Conservation (phyloP, 2,888 invertebrate genomes). For the Pinctada fucata region DNA sequence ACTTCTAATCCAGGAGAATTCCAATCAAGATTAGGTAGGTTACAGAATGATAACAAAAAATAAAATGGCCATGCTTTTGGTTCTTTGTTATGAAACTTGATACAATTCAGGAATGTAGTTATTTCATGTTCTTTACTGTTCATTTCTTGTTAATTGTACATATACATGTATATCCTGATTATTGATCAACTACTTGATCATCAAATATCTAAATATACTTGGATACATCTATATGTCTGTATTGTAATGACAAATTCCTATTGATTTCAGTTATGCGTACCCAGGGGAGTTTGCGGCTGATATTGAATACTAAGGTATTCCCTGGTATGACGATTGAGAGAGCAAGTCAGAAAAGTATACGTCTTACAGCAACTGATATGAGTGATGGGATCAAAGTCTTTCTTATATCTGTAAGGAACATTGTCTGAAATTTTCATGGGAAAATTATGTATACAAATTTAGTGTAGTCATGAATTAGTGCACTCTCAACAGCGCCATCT, state of each 20-base stretch:
- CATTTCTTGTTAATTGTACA: too few relatives aligned
- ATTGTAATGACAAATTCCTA: not conserved
- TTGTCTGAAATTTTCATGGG: constrained; percentile 29
- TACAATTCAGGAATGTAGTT: too few relatives aligned
- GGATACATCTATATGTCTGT: too few relatives aligned
- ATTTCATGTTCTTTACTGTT: too few relatives aligned
- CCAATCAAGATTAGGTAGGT: constrained; percentile 84
- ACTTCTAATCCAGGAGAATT: constrained; percentile 77
- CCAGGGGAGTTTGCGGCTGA: constrained; percentile 90
- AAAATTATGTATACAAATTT: not conserved
- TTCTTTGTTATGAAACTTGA: too few relatives aligned
- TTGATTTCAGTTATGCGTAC: constrained; percentile 85
- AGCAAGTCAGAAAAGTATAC: constrained; percentile 90
- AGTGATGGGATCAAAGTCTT: constrained; percentile 89
- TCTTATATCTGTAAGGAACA: constrained; percentile 84
- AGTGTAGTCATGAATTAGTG: not conserved
- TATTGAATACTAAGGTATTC: constrained; percentile 96
- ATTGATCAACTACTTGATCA: too few relatives aligned
- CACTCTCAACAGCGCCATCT: too few relatives aligned
- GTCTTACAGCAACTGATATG: constrained; percentile 87
- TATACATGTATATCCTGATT: too few relatives aligned
- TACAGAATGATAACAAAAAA: not conserved
- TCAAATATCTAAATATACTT: too few relatives aligned
- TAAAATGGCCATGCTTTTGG: too few relatives aligned
- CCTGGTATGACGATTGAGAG: constrained; percentile 93